These are phyloP conservation scores for Oxyura jamaicensis DNA, from an alignment of 2,113 vertebrate genomes.

Conservation along the genomic window DNA sequence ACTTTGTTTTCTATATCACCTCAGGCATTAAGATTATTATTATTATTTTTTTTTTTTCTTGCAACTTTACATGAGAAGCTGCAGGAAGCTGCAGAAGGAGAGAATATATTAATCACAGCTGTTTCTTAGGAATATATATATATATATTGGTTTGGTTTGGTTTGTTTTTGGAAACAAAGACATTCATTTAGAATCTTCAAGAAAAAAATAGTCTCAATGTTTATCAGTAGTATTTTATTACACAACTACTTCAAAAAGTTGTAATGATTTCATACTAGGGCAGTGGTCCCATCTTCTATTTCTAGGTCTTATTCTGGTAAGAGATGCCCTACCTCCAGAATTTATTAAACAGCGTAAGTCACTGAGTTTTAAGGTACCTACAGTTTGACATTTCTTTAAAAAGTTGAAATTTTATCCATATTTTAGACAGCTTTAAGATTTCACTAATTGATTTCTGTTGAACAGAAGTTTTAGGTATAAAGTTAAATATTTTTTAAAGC, in stretches of 20 bases:
- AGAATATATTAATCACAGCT: constrained; percentile 2
- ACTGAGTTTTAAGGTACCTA: fast-evolving
- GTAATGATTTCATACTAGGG: not conserved
- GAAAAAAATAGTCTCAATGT: not conserved
- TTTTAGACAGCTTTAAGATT: not conserved
- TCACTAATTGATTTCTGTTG: not conserved
- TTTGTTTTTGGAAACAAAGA: not conserved
- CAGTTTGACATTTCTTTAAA: not conserved
- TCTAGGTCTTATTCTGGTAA: not conserved
- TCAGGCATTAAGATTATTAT: not conserved
- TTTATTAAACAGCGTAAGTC: not conserved
- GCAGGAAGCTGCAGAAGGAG: not conserved
- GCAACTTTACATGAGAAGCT: not conserved
- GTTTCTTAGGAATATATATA: not conserved
- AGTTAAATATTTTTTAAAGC: not conserved
- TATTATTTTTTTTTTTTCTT: not conserved
- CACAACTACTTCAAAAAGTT: not conserved
- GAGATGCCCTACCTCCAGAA: not conserved
- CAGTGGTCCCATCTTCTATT: not conserved
- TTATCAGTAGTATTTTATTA: not conserved
- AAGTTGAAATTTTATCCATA: not conserved
- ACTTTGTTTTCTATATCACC: not conserved
- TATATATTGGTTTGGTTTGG: too few relatives aligned
- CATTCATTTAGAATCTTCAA: not conserved
- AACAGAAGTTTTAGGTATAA: not conserved